A percentile compares a stretch with the other conserved stretches of the same genome.
These are phyloP conservation scores for Pseudois nayaur DNA, from an alignment of 2,113 vertebrate species.

Conservation along the genomic window DNA sequence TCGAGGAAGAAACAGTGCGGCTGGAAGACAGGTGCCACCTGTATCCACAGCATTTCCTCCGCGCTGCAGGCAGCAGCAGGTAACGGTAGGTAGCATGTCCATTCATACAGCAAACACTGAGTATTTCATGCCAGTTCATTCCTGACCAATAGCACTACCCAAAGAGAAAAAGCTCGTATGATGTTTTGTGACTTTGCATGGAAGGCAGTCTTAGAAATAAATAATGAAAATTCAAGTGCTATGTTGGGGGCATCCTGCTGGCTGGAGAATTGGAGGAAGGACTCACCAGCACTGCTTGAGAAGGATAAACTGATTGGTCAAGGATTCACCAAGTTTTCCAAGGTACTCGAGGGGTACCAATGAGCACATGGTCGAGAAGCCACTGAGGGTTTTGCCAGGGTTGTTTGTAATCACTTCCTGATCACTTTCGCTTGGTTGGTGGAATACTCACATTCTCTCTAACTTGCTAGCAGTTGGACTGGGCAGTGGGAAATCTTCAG, in stretches of 20 bases:
- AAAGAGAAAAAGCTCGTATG: neutral
- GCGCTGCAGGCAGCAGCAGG: neutral
- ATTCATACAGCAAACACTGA: neutral
- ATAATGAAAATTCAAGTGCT: neutral
- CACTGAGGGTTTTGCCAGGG: neutral
- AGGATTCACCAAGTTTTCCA: neutral
- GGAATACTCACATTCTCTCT: neutral
- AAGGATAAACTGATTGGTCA: neutral
- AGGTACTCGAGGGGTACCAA: neutral
- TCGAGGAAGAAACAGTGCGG: neutral
- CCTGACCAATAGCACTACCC: neutral
- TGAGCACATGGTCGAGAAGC: neutral
- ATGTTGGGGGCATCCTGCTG: fast-evolving
- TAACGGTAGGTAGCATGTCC: neutral
- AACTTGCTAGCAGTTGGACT: neutral
- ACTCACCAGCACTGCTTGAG: neutral
- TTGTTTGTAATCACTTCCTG: neutral
- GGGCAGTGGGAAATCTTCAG: neutral
- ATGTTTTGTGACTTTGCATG: neutral
- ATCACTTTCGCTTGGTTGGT: neutral
- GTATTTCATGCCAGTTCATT: neutral
- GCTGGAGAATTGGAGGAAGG: neutral
- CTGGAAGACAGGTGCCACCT: neutral
- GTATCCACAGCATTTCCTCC: neutral
- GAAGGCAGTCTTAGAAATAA: neutral